Evolutionary conservation across 2,113 vertebrate genomes (phyloP).

Genomic region (Parus major): DNA sequence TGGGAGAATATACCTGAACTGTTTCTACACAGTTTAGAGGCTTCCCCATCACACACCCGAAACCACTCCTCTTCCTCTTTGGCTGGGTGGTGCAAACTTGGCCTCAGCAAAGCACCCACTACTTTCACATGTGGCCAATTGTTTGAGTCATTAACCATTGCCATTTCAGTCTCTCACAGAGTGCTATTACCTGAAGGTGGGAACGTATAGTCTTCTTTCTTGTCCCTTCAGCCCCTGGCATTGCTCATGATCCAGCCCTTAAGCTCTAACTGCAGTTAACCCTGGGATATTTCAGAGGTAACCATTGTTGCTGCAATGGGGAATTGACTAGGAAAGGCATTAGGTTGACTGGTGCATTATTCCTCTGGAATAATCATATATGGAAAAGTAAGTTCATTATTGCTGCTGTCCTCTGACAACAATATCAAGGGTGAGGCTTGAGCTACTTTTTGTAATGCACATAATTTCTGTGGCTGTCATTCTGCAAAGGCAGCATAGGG

Average conservation of each 20-base stretch:
- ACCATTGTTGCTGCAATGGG: background rate
- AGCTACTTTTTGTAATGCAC: background rate
- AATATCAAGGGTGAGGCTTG: background rate
- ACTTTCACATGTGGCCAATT: fast-evolving
- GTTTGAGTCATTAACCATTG: background rate
- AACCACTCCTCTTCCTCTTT: background rate
- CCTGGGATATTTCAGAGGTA: background rate
- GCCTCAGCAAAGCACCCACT: too few species aligned
- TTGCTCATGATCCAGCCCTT: background rate
- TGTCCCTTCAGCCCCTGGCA: background rate
- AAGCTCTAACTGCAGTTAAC: background rate
- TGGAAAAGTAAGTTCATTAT: background rate
- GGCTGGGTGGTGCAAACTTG: background rate
- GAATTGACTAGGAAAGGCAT: background rate
- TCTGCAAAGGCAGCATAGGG: background rate
- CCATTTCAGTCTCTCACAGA: background rate
- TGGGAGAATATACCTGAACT: background rate
- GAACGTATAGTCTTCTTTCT: background rate
- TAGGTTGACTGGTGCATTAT: background rate
- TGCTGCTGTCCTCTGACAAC: background rate
- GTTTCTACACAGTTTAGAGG: background rate
- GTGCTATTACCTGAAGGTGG: background rate
- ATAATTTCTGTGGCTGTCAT: background rate
- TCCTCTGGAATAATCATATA: background rate
- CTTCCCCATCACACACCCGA: background rate